Base-by-base conservation (phyloP, 2,113 vertebrate genomes). In the Eira barbara region DNA sequence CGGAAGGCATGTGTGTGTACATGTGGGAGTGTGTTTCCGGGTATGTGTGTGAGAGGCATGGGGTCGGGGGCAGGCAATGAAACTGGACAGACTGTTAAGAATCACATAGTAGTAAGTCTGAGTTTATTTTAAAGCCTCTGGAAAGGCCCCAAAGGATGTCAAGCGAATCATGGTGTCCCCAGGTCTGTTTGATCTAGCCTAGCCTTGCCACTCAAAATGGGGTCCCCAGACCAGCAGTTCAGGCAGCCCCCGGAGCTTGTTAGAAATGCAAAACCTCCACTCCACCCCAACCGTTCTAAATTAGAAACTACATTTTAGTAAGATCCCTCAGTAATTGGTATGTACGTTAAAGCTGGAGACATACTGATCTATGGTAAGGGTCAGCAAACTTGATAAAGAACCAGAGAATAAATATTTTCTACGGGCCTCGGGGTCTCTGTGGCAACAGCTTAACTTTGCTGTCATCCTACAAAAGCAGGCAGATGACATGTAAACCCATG, bases 331-430 rank as follows among this genome's bases (percentile, higher is more conserved):
- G 92, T 69, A 45, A 47, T 31, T 42, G 2, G 74, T 63, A 6
- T 80, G 27, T 49, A 45, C 17, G 2, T 61, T 78, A 49, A 69
- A 45, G 42, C 57, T 29, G 12, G 61, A 91, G 76, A 91, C 21
- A 18, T 10, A 7, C 17, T 59, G 76, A 11, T 31, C 81, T 55
- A 47, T 29, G n/a, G 45, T 9, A 45, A 91, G 21, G 65, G 45
- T 67, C 31, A 31, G 74, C 73, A 92, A 61, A 65, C 78, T 82
- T 71, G 80, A 39, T 69, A 59, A 78, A 85, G 57, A 85, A 45
- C 34, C 45, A 39, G 61, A 87, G 42, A 85, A 67, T 80, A 65
- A 91, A 45, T 93, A 59, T 69, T 84, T 87, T 86, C 45, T 14
- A 15, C 11, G 2, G 31, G 47, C 87, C 81, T 11, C 63, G 13